Base-by-base conservation (phyloP, 1,140 invertebrate species). In the Habropoda laboriosa region DNA sequence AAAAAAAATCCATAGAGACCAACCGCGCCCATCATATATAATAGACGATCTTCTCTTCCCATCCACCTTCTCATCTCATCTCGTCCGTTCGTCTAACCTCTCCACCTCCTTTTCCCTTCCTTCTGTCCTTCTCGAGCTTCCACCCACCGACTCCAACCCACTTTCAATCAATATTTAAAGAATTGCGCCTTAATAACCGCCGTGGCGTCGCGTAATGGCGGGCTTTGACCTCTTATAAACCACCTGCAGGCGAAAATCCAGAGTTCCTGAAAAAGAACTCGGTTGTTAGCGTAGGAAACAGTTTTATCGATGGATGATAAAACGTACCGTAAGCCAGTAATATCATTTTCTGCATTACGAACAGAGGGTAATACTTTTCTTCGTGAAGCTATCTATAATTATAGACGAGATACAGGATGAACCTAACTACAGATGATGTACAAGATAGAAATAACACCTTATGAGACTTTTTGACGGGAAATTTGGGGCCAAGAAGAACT, bases 151-250 rank as follows among this genome's bases (percentile, higher is more conserved):
- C 83, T 88, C 72, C 84, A 89, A 82, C 86, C 85, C 82, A 88
- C 89, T 89, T 90, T 89, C 89, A 91, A 92, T 92, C 91, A 91
- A 92, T 91, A 92, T 92, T 91, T 92, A 91, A 92, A 91, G 90
- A 91, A 91, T 92, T 91, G 91, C 90, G 90, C 90, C 89, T 91
- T 92, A 92, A 92, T 92, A 92, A 91, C 90, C 85, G 53, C 72
- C 74, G 75, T 85, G 67, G 86, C 85, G 85, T 87, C 72, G 78
- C 72, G 72, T 90, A 90, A 90, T 87, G 83, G 83, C 80, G 81
- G 79, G 77, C 63, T 72, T 67, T 57, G 55, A 77, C 63, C 55
- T 78, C 32, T 53, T n/a, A 6, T 40, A 16, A 35, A 60, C 75
- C 83, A 79, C 45, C 84, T 85, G 27, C 49, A 57, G 47, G 47